Conservation (phyloP, 2,113 vertebrate species). For the Hippolais icterina region DNA sequence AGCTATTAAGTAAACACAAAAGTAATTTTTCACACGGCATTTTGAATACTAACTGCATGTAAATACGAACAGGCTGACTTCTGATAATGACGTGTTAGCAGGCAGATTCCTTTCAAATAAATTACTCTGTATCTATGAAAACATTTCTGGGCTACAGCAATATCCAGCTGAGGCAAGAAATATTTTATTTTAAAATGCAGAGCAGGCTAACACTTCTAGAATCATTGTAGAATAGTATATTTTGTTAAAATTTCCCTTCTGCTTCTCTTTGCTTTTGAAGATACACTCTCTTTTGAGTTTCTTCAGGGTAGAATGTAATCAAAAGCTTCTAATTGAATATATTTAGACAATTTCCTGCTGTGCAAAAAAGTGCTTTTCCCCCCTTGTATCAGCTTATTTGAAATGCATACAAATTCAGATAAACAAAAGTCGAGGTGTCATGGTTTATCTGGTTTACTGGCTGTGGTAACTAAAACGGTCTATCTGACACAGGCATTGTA, state of each 20-base stretch:
- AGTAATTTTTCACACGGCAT: slow-evolving; percentile 32
- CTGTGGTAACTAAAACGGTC: background rate
- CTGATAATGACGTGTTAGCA: slow-evolving; percentile 6
- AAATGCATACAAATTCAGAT: slow-evolving; percentile 51
- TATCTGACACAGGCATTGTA: background rate
- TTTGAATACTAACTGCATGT: slow-evolving; percentile 53
- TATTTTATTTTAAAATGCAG: slow-evolving; percentile 65
- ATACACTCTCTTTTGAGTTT: slow-evolving; percentile 53
- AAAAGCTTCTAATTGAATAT: slow-evolving; percentile 77
- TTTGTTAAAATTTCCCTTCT: slow-evolving; percentile 66
- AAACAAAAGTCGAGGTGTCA: slow-evolving; percentile 57
- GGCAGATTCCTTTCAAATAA: slow-evolving; percentile 33
- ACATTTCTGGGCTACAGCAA: slow-evolving; percentile 30
- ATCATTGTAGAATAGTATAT: slow-evolving; percentile 9
- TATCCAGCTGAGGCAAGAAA: slow-evolving; percentile 62
- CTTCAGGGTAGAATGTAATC: slow-evolving; percentile 74
- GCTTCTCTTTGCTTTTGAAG: slow-evolving; percentile 66
- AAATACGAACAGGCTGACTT: slow-evolving; percentile 41
- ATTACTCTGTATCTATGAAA: slow-evolving; percentile 29
- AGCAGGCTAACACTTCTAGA: slow-evolving; percentile 7
- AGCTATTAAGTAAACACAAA: slow-evolving; percentile 33
- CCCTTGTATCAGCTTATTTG: slow-evolving; percentile 65
- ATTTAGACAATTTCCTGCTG: slow-evolving; percentile 73
- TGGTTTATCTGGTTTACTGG: slow-evolving; percentile 56
- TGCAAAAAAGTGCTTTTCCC: slow-evolving; percentile 54